Percentiles rank a stretch among this genome's conserved stretches.
Evolutionary conservation across 2,888 invertebrate species (phyloP).

Genomic region (Drosophila nr. medialis): DNA sequence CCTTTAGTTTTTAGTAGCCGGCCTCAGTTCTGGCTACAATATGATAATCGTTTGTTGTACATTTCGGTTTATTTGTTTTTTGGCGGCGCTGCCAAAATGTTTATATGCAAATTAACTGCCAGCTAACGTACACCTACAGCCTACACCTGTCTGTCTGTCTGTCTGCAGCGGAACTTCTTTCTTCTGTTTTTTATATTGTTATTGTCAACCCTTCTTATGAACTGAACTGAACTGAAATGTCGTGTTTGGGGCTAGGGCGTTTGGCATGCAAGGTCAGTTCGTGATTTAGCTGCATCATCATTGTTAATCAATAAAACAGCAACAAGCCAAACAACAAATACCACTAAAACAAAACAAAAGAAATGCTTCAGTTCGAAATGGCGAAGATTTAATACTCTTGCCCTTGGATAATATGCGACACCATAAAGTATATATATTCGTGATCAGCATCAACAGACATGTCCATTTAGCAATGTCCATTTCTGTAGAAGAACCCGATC

Average conservation of each 20-base stretch:
- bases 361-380: neutral
- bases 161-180: conserved; percentile 13
- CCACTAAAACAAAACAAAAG: neutral
- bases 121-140: neutral
- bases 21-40: conserved; percentile 2
- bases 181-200: conserved; percentile 25
- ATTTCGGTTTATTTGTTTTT: conserved; percentile 8
- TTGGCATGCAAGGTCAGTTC: conserved; percentile 60
- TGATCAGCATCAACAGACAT: too few species aligned
- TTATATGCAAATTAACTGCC: conserved; percentile 70
- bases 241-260: conserved; percentile 22
- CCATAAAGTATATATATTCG: too few species aligned
- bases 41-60: conserved; percentile 18
- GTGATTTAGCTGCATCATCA: conserved; percentile 51
- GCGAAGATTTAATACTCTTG: neutral
- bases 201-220: conserved; percentile 45
- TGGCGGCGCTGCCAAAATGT: conserved; percentile 52
- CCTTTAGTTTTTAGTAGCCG: conserved; percentile 19
- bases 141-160: neutral
- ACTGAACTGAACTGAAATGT: conserved; percentile 36
- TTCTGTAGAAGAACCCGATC: too few species aligned
- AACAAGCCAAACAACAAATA: conserved; percentile 18
- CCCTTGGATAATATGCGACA: neutral
- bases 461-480: too few species aligned
- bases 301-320: conserved; percentile 53